These are phyloP conservation scores for Bradynema listronoti DNA, from an alignment of 1,140 invertebrate genomes.

Conservation along the genomic window DNA sequence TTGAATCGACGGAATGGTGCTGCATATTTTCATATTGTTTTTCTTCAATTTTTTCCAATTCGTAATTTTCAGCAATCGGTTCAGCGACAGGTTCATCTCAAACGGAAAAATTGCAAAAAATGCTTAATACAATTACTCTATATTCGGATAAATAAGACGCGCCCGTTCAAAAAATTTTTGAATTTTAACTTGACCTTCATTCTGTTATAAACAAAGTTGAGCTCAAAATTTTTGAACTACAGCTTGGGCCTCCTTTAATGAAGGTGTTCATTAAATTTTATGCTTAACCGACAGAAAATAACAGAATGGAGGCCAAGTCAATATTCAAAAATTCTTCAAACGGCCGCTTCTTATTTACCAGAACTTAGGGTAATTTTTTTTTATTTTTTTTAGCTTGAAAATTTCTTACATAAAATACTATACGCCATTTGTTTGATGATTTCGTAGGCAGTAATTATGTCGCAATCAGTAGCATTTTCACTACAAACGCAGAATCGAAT, in stretches of 20 bases:
- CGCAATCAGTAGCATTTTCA: constrained; percentile 68
- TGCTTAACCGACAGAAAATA: too few species aligned
- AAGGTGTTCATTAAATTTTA: too few species aligned
- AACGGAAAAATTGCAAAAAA: too few species aligned
- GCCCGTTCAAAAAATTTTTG: too few species aligned
- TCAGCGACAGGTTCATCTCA: constrained; percentile 48
- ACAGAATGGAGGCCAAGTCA: too few species aligned
- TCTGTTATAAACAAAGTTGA: too few species aligned
- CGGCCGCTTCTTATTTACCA: too few species aligned
- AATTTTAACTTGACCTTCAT: too few species aligned
- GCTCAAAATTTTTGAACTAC: too few species aligned
- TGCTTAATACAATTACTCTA: neutral
- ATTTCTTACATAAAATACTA: constrained; percentile 27
- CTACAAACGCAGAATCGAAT: constrained; percentile 92
- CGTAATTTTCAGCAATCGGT: constrained; percentile 53
- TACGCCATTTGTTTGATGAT: constrained; percentile 50
- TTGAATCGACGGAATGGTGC: constrained; percentile 3
- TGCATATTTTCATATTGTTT: constrained; percentile 49
- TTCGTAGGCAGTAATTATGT: constrained; percentile 53
- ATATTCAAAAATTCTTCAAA: too few species aligned
- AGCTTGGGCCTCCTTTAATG: too few species aligned
- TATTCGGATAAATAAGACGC: too few species aligned
- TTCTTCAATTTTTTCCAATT: constrained; percentile 47
- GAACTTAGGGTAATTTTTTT: neutral
- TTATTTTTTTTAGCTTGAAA: constrained; percentile 1